Conservation (phyloP, 2,113 vertebrate genomes). For the Scolopax mira region DNA sequence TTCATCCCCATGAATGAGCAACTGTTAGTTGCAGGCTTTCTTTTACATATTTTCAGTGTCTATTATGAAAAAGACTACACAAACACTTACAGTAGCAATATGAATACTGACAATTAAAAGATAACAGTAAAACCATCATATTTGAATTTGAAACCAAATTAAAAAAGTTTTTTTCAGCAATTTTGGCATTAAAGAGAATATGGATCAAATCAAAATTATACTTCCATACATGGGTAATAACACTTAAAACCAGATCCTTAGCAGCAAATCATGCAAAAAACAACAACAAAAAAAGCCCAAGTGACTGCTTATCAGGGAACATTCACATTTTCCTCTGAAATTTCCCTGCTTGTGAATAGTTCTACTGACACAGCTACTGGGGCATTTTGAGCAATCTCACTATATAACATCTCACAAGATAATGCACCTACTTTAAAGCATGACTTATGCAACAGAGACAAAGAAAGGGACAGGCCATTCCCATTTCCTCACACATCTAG, state of each 20-base stretch:
- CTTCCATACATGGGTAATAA: constrained; percentile 31
- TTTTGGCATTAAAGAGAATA: constrained; percentile 59
- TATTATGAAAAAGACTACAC: constrained; percentile 47
- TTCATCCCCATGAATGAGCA: not conserved
- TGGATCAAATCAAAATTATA: constrained; percentile 61
- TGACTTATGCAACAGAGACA: constrained; percentile 30
- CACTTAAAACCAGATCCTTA: constrained; percentile 59
- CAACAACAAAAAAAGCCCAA: constrained; percentile 23
- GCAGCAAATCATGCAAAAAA: constrained; percentile 35
- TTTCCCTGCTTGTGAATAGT: constrained; percentile 34
- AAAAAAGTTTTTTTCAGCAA: constrained; percentile 43
- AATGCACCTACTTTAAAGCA: constrained; percentile 41
- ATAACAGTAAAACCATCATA: constrained; percentile 54
- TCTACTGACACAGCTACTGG: constrained; percentile 31
- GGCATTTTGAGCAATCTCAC: constrained; percentile 42
- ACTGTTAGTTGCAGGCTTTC: not conserved
- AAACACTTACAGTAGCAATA: not conserved
- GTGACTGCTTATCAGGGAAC: constrained; percentile 65
- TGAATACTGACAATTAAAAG: constrained; percentile 59
- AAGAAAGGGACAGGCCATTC: constrained; percentile 1
- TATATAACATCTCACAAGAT: constrained; percentile 17
- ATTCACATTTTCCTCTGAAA: constrained; percentile 33
- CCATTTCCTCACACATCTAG: not conserved
- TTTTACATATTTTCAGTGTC: not conserved
- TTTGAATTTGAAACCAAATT: constrained; percentile 65